Conservation (phyloP, 2,113 vertebrate genomes). For the Mastomys natalensis region DNA sequence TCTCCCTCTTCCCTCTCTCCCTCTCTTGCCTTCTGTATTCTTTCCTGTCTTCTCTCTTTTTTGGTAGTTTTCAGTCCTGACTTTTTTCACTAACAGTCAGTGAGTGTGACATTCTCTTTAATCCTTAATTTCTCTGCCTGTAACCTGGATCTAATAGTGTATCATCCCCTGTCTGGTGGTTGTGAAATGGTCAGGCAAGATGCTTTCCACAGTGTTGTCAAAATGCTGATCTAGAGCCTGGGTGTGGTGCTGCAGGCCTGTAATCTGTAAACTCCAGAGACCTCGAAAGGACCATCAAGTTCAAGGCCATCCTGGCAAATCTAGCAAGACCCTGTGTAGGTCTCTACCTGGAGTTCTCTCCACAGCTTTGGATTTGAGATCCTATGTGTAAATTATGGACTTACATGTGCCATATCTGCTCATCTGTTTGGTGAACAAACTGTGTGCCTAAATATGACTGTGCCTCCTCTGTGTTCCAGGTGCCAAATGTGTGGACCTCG, state of each 20-base stretch:
- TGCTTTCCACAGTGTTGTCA: background rate
- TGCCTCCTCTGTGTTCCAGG: constrained; percentile 84
- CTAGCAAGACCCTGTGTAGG: background rate
- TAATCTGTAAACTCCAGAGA: background rate
- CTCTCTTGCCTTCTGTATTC: background rate
- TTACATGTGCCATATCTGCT: accelerated
- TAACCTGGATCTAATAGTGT: background rate
- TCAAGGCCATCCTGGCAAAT: background rate
- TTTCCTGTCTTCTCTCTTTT: accelerated
- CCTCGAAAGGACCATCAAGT: background rate
- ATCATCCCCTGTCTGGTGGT: background rate
- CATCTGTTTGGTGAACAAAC: background rate
- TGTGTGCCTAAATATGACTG: background rate
- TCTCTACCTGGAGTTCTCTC: too few relatives aligned
- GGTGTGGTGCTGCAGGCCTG: background rate
- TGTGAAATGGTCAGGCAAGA: accelerated
- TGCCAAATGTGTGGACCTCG: constrained; percentile 95
- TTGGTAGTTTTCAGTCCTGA: too few relatives aligned
- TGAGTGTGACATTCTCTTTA: accelerated
- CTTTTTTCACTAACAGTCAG: background rate
- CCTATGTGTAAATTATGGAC: accelerated
- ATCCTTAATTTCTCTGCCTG: background rate
- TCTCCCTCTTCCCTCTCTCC: too few relatives aligned
- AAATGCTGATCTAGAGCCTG: accelerated
- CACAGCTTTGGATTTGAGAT: accelerated